Evolutionary conservation across 2,888 invertebrate genomes (phyloP).

Genomic region (Atherix ibis): DNA sequence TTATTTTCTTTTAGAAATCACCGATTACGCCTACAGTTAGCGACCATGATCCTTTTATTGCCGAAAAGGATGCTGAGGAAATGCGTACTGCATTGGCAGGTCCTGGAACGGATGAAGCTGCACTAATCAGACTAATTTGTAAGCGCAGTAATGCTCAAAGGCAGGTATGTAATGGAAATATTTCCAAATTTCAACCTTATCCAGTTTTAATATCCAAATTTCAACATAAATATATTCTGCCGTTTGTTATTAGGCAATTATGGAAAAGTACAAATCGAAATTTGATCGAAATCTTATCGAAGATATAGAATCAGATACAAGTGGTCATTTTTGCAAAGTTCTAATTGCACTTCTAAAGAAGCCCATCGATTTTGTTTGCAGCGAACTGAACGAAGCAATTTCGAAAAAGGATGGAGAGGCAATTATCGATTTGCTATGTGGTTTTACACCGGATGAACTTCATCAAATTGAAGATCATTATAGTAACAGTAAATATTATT

Average conservation of each 20-base stretch:
- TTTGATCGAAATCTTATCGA: slow-evolving; percentile 53
- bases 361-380: slow-evolving; percentile 59
- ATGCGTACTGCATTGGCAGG: slow-evolving; percentile 88
- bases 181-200: too few species aligned
- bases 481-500: too few species aligned
- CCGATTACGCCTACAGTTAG: slow-evolving; percentile 50
- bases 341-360: slow-evolving; percentile 74
- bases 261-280: slow-evolving; percentile 7
- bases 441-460: too few species aligned
- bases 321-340: slow-evolving; percentile 74
- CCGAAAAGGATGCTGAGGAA: slow-evolving; percentile 61
- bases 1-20: slow-evolving; percentile 5
- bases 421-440: too few species aligned
- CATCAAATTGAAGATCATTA: too few species aligned
- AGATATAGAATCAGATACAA: slow-evolving; percentile 75
- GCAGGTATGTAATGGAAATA: slow-evolving; percentile 42
- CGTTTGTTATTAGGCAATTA: too few species aligned
- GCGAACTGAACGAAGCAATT: slow-evolving; percentile 69
- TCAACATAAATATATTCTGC: too few species aligned
- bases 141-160: slow-evolving; percentile 74
- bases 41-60: slow-evolving; percentile 60
- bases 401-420: too few species aligned
- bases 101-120: slow-evolving; percentile 73
- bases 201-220: too few species aligned
- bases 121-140: slow-evolving; percentile 71